phyloP scores from a whole-genome alignment of 2,888 invertebrate genomes.

The Melikaiella ostensackeni region DNA sequence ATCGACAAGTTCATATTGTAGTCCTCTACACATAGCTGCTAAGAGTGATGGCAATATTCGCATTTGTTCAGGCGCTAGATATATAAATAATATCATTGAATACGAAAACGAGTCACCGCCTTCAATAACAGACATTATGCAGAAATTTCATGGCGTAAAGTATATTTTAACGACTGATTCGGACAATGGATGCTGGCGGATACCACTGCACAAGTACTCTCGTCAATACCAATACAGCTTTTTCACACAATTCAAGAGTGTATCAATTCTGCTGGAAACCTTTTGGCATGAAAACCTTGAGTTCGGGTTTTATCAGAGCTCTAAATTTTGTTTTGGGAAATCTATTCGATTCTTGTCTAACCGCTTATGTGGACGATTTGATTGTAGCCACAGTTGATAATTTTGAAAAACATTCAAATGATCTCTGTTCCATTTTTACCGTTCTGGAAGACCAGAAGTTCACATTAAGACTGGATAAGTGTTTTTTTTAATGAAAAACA shows the following conservation, averaged over 20 bases:
- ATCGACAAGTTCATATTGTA: too few species aligned
- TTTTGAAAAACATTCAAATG: conserved; percentile 40
- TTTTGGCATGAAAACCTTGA: conserved; percentile 63
- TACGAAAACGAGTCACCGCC: conserved; percentile 61
- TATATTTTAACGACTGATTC: conserved; percentile 55
- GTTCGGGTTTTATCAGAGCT: conserved; percentile 58
- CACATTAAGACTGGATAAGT: conserved; percentile 56
- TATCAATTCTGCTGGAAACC: conserved; percentile 59
- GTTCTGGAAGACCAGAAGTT: conserved; percentile 44
- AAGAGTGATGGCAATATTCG: conserved; percentile 48
- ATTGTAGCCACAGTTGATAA: conserved; percentile 21
- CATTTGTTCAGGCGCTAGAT: conserved; percentile 66
- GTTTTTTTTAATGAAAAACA: conserved; percentile 49
- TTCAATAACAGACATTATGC: conserved; percentile 52
- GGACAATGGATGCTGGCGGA: conserved; percentile 53
- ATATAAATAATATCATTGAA: conserved; percentile 62
- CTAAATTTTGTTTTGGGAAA: conserved; percentile 59
- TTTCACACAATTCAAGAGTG: too few species aligned
- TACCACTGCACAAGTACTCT: conserved; percentile 46
- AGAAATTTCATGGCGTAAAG: conserved; percentile 48
- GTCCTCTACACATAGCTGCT: too few species aligned
- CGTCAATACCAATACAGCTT: too few species aligned
- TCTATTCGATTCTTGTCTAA: conserved; percentile 46
- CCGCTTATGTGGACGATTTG: conserved; percentile 46
- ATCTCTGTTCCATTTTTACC: not conserved